A percentile compares a stretch with the other conserved stretches of the same genome.
Evolutionary conservation across 2,888 invertebrate genomes (phyloP).

Genomic region (Elysia crispata): DNA sequence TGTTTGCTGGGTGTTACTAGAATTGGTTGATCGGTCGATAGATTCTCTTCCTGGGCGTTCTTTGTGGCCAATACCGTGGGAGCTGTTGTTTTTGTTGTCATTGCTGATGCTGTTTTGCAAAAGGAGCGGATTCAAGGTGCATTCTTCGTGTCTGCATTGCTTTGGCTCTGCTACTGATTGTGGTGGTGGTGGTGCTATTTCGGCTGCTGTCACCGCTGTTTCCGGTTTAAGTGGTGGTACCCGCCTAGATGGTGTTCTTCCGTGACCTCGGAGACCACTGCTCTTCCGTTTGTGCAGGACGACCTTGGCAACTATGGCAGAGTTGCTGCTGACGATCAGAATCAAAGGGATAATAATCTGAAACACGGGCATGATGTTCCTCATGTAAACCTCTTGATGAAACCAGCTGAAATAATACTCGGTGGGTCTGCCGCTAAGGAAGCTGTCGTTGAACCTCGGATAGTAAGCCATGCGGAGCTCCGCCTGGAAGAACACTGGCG

Average conservation of each 20-base stretch:
- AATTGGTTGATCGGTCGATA: no score
- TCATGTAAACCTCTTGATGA: conserved; percentile 12
- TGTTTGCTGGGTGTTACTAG: no score
- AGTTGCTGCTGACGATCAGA: conserved; percentile 20
- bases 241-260: no score
- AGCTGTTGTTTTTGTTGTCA: no score
- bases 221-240: neutral
- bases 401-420: neutral
- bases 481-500: conserved; percentile 6
- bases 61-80: no score
- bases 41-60: no score
- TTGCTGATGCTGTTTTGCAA: no score
- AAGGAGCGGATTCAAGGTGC: no score
- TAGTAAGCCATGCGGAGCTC: neutral
- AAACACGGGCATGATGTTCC: neutral
- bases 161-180: no score
- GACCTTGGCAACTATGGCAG: conserved; percentile 13
- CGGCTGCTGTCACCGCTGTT: neutral
- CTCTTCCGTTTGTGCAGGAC: neutral
- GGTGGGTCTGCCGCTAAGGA: neutral
- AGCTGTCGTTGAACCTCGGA: neutral
- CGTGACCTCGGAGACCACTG: neutral
- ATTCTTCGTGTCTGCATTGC: no score
- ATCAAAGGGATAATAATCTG: neutral
- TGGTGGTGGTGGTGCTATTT: neutral